These are phyloP conservation scores for Tapirus terrestris DNA, from an alignment of 2,113 vertebrate genomes.

Conservation along the genomic window DNA sequence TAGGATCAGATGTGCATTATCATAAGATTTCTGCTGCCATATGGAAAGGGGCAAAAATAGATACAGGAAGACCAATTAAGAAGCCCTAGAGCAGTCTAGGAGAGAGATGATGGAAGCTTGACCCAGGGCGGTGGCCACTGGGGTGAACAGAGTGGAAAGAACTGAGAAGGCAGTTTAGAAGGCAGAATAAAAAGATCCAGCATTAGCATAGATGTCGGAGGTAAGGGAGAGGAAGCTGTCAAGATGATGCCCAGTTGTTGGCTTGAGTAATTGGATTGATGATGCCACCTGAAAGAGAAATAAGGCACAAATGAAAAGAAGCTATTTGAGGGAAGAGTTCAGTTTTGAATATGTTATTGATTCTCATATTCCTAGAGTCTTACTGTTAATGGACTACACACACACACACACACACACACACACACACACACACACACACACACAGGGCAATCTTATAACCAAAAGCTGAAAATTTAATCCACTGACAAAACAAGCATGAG, in stretches of 20 bases:
- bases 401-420: background rate
- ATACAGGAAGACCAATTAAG: background rate
- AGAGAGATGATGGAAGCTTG: background rate
- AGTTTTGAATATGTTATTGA: background rate
- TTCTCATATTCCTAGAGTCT: background rate
- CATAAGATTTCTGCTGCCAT: background rate
- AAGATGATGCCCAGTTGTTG: background rate
- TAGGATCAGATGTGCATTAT: background rate
- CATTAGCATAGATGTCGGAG: background rate
- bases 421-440: background rate
- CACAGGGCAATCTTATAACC: background rate
- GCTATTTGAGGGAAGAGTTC: background rate
- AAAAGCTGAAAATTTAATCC: slow-evolving; percentile 12
- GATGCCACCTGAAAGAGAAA: background rate
- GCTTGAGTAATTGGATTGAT: background rate
- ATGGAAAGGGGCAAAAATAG: background rate
- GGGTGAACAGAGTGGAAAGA: background rate
- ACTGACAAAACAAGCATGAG: background rate
- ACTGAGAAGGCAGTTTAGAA: background rate
- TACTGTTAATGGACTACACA: background rate
- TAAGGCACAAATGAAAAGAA: background rate
- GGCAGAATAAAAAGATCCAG: background rate
- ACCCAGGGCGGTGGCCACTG: background rate
- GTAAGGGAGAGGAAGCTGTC: background rate
- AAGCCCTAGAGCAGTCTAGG: background rate